A percentile compares a stretch with the other conserved stretches of the same genome.
These are phyloP conservation scores for Malaclemys terrapin DNA, from an alignment of 2,113 vertebrate species.

Conservation along the genomic window DNA sequence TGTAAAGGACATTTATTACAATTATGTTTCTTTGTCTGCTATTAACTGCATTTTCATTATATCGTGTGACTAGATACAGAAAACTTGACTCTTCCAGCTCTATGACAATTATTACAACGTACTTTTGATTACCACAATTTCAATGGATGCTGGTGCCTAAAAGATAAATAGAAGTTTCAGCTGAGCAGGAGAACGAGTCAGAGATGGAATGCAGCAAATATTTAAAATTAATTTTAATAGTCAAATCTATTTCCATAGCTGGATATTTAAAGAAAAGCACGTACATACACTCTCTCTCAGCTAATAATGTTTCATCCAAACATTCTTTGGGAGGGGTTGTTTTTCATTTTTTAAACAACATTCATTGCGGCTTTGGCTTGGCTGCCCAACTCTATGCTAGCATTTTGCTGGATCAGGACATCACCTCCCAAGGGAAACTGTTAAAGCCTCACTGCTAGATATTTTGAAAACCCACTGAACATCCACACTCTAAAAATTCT, in stretches of 20 bases:
- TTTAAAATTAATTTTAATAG: conserved; percentile 35
- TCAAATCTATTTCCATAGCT: conserved; percentile 23
- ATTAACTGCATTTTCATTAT: background rate
- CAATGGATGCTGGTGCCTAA: background rate
- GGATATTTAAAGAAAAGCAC: conserved; percentile 65
- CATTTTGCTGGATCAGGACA: too few species aligned
- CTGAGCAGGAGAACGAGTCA: conserved; percentile 34
- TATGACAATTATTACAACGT: background rate
- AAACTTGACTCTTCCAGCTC: background rate
- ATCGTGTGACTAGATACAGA: background rate
- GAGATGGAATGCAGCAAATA: conserved; percentile 30
- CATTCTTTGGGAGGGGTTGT: conserved; percentile 48
- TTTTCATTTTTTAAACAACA: background rate
- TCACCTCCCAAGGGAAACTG: background rate
- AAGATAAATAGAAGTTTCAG: background rate
- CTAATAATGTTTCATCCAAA: conserved; percentile 3
- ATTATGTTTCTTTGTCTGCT: background rate
- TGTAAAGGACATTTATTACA: background rate
- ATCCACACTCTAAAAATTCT: background rate
- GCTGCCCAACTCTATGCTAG: background rate
- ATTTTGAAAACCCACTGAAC: background rate
- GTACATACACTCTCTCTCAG: background rate
- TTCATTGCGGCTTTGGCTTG: background rate
- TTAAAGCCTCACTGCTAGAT: background rate
- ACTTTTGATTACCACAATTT: background rate